phyloP scores from a whole-genome alignment of 1,140 invertebrate genomes.

The Gryllus bimaculatus region DNA sequence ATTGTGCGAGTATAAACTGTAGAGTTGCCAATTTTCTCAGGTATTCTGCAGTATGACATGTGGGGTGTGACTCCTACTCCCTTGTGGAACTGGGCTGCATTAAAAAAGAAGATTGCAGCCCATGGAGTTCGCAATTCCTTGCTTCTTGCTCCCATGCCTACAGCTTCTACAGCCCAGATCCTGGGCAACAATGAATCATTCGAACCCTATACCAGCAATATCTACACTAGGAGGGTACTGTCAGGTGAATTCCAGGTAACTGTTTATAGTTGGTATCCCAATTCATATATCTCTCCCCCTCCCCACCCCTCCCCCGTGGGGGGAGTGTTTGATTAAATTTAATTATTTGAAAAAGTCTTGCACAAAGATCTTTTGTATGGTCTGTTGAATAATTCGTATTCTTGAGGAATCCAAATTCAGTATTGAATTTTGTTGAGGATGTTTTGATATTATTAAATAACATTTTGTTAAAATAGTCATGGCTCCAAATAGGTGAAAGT shows the following conservation, averaged over 20 bases:
- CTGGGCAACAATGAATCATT: constrained; percentile 98
- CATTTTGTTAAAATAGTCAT: no score
- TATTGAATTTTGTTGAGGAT: no score
- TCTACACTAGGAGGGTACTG: constrained; percentile 87
- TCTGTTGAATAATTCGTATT: no score
- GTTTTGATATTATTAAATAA: no score
- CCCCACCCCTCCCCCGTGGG: no score
- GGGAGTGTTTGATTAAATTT: no score
- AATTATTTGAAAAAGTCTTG: no score
- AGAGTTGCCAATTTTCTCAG: background rate
- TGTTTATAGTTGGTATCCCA: no score
- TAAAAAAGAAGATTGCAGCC: constrained; percentile 81
- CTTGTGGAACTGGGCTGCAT: constrained; percentile 78
- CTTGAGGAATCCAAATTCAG: no score
- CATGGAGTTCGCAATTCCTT: constrained; percentile 92
- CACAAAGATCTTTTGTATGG: no score
- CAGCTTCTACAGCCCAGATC: constrained; percentile 98
- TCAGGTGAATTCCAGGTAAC: constrained; percentile 73
- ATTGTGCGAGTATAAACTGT: background rate
- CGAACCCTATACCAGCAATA: constrained; percentile 97
- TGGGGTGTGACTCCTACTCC: constrained; percentile 84
- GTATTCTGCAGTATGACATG: constrained; percentile 96
- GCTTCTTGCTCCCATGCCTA: constrained; percentile 95
- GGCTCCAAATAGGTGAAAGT: no score
- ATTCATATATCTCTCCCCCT: no score